Base-by-base conservation (phyloP, 2,888 invertebrate species). In the Campoletis raptor region DNA sequence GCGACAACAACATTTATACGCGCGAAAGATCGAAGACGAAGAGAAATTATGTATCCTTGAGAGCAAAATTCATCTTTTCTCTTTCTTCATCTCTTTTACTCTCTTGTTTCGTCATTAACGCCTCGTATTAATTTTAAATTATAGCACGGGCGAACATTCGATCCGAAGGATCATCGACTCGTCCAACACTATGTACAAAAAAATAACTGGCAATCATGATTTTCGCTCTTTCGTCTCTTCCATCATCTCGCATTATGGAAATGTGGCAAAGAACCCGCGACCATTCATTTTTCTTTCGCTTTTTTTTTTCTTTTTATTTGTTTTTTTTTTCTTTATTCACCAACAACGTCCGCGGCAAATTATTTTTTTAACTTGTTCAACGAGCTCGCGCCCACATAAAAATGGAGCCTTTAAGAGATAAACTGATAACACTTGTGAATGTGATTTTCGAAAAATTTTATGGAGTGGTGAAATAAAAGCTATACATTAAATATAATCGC, bases 111-210 rank as follows among this genome's bases (percentile, higher is more conserved):
- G 82, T 86, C 76, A 84, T 83, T 83, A 78, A 83, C 84, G 82
- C 88, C 81, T 84, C 81, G 81, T 88, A 87, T 87, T 87, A 85
- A 87, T 87, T 83, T 85, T 48, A 83, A 87, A 87, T 85, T 87
- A 85, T 83, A 85, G 8, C 85, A 76, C 82, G 74, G 61, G 74
- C 78, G 80, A 45, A 86, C 45, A 81, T 36, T n/a, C 83, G 81
- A 79, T 69, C 52, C 77, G 37, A 30, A 15, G 66, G 81, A 81
- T 73, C 80, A 76, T 80, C 83, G 76, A 61, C 69, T 85, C 79
- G 66, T 48, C 73, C 45, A 48, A 48, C 45, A 45, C 64, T 40
- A 4, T 12, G 37, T n/a, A 21, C 21, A 2, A 57, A 77, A 64
- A 40, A 52, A 52, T 9, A 24, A 48, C 21, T 42, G n/a, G 61